phyloP scores from a whole-genome alignment of 2,113 vertebrate genomes.

The Anguilla rostrata region DNA sequence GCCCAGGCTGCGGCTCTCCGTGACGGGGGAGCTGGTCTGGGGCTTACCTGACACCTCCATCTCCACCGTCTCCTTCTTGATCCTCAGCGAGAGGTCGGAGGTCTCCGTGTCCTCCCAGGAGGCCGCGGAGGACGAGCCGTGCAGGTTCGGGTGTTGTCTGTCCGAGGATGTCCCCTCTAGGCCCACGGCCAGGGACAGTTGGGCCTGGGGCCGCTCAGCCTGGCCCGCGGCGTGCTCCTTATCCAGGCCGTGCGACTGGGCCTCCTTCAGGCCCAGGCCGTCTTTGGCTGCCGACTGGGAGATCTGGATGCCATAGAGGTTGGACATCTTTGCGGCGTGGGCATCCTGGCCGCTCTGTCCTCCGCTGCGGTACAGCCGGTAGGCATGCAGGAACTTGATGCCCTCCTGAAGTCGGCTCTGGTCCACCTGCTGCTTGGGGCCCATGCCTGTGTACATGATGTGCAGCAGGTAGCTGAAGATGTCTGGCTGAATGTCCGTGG shows the following conservation, averaged over 20 bases:
- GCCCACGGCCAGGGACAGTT: slow-evolving; percentile 79
- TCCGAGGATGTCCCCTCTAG: slow-evolving; percentile 74
- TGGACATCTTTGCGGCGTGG: slow-evolving; percentile 84
- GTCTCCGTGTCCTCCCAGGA: slow-evolving; percentile 75
- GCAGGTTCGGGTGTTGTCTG: slow-evolving; percentile 61
- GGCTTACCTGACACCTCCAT: slow-evolving; percentile 65
- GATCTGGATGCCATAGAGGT: slow-evolving; percentile 96
- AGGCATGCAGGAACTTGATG: slow-evolving; percentile 92
- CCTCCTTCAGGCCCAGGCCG: slow-evolving; percentile 65
- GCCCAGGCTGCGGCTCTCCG: slow-evolving; percentile 56
- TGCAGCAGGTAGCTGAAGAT: slow-evolving; percentile 97
- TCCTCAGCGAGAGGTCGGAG: slow-evolving; percentile 52
- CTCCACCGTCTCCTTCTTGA: slow-evolving; percentile 86
- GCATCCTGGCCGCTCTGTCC: slow-evolving; percentile 71
- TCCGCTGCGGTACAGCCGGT: slow-evolving; percentile 83
- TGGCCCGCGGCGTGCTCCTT: slow-evolving; percentile 55
- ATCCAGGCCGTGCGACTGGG: slow-evolving; percentile 52
- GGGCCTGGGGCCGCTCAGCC: slow-evolving; percentile 70
- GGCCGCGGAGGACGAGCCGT: slow-evolving; percentile 61
- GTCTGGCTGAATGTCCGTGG: slow-evolving; percentile 95
- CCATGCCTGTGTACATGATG: slow-evolving; percentile 95
- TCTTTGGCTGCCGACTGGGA: slow-evolving; percentile 84
- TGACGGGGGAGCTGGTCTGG: slow-evolving; percentile 63
- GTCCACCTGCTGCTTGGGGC: slow-evolving; percentile 89
- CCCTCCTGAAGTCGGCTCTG: slow-evolving; percentile 89